These are phyloP conservation scores for Brachionus angularis DNA, from an alignment of 1,140 invertebrate species.

Conservation along the genomic window DNA sequence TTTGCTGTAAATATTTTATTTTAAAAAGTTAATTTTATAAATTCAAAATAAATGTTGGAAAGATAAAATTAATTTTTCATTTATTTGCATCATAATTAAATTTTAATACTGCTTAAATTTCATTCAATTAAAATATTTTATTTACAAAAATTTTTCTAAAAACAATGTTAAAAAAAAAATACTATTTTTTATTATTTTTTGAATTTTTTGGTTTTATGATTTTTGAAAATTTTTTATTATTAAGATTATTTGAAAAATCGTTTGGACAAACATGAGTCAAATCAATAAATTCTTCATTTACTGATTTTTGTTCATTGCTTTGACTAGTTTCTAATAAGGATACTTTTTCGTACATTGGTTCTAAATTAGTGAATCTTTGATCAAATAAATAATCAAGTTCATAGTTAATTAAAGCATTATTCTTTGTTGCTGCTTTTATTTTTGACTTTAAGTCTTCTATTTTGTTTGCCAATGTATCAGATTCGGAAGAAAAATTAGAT, in stretches of 20 bases:
- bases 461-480: background rate
- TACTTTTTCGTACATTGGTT: conserved; percentile 15
- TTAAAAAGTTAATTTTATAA: too few relatives aligned
- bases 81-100: too few relatives aligned
- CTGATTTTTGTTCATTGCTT: background rate
- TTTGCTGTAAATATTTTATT: too few relatives aligned
- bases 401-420: conserved; percentile 10
- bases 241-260: too few relatives aligned
- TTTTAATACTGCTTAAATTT: too few relatives aligned
- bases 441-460: conserved; percentile 9
- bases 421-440: background rate
- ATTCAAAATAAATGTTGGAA: too few relatives aligned
- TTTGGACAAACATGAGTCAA: background rate
- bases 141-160: too few relatives aligned
- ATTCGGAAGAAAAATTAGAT: background rate
- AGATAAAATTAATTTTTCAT: too few relatives aligned
- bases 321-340: background rate
- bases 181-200: too few relatives aligned
- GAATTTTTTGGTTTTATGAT: background rate
- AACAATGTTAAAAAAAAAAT: too few relatives aligned
- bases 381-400: conserved; percentile 29
- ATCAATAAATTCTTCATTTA: conserved; percentile 8
- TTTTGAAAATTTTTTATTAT: conserved; percentile 5
- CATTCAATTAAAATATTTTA: too few relatives aligned
- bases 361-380: background rate